A percentile compares a stretch with the other conserved stretches of the same genome.
Conservation (phyloP, 2,888 invertebrate species). For the Campoplex capitator region DNA sequence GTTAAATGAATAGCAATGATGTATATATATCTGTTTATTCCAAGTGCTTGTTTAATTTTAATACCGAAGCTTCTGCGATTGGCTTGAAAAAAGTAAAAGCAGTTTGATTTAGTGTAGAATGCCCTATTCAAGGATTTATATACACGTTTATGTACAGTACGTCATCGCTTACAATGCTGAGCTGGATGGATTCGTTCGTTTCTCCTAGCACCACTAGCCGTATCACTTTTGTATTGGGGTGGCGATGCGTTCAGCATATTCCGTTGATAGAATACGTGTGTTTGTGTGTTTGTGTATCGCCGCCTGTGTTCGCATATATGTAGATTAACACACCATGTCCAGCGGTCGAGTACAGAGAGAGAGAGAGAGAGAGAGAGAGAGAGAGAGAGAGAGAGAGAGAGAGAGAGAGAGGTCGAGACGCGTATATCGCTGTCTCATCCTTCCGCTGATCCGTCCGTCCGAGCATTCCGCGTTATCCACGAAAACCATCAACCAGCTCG, state of each 20-base stretch:
- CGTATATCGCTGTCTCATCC: slow-evolving; percentile 55
- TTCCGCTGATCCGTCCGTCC: slow-evolving; percentile 42
- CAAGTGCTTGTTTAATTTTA: not conserved
- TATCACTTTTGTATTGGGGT: slow-evolving; percentile 79
- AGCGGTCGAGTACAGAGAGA: slow-evolving; percentile 28
- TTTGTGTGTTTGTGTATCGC: not conserved
- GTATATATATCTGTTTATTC: not conserved
- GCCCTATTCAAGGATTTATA: not conserved
- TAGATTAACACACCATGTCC: slow-evolving; percentile 3
- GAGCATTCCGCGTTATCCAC: slow-evolving; percentile 50
- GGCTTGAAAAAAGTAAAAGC: not conserved
- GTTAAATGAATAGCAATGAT: too few relatives aligned
- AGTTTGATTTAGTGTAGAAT: not conserved
- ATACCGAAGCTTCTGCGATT: not conserved
- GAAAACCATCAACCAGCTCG: slow-evolving; percentile 57
- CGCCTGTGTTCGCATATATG: not conserved
- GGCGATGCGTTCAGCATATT: slow-evolving; percentile 79
- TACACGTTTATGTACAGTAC: slow-evolving; percentile 30
- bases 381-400: slow-evolving; percentile 30
- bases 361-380: not conserved
- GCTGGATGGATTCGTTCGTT: slow-evolving; percentile 47
- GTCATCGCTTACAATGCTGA: slow-evolving; percentile 34
- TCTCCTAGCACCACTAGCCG: slow-evolving; percentile 57
- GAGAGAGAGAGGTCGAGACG: slow-evolving; percentile 28
- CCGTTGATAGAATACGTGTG: not conserved